Conservation (phyloP, 2,113 vertebrate species). For the Oenanthe melanoleuca region DNA sequence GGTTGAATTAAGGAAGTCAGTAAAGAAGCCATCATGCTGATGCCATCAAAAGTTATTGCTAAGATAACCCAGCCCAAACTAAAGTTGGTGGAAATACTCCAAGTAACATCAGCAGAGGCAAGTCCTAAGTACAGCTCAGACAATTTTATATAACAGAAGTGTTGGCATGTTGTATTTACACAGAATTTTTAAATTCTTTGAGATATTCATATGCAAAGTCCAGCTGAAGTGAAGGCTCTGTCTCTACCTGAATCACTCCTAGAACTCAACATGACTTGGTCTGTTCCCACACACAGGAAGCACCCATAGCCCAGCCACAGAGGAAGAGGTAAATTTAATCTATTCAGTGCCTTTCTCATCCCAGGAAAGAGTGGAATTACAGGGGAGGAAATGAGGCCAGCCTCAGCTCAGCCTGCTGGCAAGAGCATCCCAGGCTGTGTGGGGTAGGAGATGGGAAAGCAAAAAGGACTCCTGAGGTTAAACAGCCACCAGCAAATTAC, state of each 20-base stretch:
- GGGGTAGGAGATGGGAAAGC: conserved; percentile 13
- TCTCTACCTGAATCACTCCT: not conserved
- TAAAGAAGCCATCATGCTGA: not conserved
- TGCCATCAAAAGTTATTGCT: not conserved
- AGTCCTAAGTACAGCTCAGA: not conserved
- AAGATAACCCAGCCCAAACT: not conserved
- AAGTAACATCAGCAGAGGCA: not conserved
- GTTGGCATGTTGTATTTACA: not conserved
- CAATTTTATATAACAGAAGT: not conserved
- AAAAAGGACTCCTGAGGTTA: conserved; percentile 40
- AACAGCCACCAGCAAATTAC: conserved; percentile 22
- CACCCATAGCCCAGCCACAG: not conserved
- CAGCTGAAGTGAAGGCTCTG: not conserved
- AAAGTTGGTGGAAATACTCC: not conserved
- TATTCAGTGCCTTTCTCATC: not conserved
- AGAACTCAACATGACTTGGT: not conserved
- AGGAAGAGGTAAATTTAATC: conserved; percentile 13
- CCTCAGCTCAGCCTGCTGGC: conserved; percentile 20
- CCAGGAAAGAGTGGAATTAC: conserved; percentile 22
- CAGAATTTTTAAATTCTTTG: not conserved
- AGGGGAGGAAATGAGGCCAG: conserved; percentile 1
- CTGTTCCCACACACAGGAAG: not conserved
- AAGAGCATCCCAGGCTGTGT: conserved; percentile 6
- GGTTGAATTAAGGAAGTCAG: not conserved
- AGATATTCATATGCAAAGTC: not conserved